Conservation (phyloP, 2,888 invertebrate genomes). For the Julus scandinavius region DNA sequence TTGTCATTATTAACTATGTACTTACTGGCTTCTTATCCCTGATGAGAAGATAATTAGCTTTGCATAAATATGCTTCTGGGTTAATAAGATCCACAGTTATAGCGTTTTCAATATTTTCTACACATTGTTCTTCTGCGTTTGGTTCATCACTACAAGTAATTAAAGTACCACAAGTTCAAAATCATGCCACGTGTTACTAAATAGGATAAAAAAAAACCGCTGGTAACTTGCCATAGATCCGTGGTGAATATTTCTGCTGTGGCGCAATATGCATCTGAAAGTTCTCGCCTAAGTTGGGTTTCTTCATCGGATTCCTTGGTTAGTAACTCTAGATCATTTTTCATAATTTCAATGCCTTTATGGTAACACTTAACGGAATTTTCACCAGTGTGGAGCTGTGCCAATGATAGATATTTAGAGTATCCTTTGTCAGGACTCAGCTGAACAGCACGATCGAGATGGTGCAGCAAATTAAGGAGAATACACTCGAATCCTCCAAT, state of each 20-base stretch:
- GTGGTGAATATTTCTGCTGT: constrained; percentile 68
- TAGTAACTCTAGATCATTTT: constrained; percentile 59
- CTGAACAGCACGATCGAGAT: constrained; percentile 62
- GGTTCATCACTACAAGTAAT: constrained; percentile 64
- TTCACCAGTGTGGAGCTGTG: constrained; percentile 66
- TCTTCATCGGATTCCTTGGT: background rate
- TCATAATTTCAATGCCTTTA: constrained; percentile 66
- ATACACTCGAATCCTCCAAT: no score
- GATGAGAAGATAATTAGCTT: constrained; percentile 65
- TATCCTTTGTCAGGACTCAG: constrained; percentile 65
- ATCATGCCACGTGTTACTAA: no score
- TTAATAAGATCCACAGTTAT: constrained; percentile 64
- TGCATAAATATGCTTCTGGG: constrained; percentile 66
- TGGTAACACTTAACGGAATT: constrained; percentile 66
- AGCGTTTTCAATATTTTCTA: constrained; percentile 64
- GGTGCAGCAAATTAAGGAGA: constrained; percentile 48
- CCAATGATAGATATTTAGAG: constrained; percentile 67
- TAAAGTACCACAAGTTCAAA: no score
- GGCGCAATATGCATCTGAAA: constrained; percentile 66
- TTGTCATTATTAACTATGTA: no score
- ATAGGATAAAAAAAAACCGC: background rate
- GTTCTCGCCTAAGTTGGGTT: constrained; percentile 58
- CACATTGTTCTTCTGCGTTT: constrained; percentile 66
- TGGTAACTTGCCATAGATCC: constrained; percentile 65
- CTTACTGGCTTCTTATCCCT: constrained; percentile 64